A percentile compares a stretch with the other conserved stretches of the same genome.
Conservation (phyloP, 2,888 invertebrate genomes). For the Lordiphosa fenestrarum region DNA sequence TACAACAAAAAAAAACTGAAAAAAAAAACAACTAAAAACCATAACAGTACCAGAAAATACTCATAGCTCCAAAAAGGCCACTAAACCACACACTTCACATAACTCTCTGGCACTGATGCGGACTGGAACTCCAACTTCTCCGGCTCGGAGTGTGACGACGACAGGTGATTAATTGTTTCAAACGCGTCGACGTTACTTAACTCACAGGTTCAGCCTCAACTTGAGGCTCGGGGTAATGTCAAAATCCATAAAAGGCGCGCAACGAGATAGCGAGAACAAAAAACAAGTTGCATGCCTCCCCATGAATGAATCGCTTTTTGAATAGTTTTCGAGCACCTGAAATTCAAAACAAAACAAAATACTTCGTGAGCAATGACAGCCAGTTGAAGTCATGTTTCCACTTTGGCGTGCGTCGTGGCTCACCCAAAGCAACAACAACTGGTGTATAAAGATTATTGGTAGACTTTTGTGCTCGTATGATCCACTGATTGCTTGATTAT, state of each 20-base stretch:
- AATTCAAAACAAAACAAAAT: constrained; percentile 71
- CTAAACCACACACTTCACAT: constrained; percentile 55
- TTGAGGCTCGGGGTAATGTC: constrained; percentile 57
- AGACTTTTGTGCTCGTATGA: constrained; percentile 56
- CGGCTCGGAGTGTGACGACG: constrained; percentile 50
- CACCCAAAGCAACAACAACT: constrained; percentile 37
- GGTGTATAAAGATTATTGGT: constrained; percentile 16
- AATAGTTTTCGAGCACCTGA: constrained; percentile 74
- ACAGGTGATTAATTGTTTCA: constrained; percentile 76
- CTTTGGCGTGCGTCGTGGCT: constrained; percentile 74
- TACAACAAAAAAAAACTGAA: constrained; percentile 11
- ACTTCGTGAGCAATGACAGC: constrained; percentile 72
- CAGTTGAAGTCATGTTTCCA: constrained; percentile 72
- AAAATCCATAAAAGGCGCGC: constrained; percentile 48
- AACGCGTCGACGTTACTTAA: constrained; percentile 73
- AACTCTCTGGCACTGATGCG: constrained; percentile 44
- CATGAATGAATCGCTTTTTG: constrained; percentile 62
- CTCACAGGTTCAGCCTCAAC: constrained; percentile 49
- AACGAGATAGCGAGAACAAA: constrained; percentile 50
- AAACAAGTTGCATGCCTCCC: constrained; percentile 65
- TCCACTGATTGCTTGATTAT: constrained; percentile 77
- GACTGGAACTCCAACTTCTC: constrained; percentile 30
- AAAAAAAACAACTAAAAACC: constrained; percentile 31
- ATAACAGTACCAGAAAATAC: constrained; percentile 34
- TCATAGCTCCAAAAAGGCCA: constrained; percentile 64